phyloP scores from a whole-genome alignment of 35 echinoderm and acorn worm genomes.

The Stichopus chloronotus region DNA sequence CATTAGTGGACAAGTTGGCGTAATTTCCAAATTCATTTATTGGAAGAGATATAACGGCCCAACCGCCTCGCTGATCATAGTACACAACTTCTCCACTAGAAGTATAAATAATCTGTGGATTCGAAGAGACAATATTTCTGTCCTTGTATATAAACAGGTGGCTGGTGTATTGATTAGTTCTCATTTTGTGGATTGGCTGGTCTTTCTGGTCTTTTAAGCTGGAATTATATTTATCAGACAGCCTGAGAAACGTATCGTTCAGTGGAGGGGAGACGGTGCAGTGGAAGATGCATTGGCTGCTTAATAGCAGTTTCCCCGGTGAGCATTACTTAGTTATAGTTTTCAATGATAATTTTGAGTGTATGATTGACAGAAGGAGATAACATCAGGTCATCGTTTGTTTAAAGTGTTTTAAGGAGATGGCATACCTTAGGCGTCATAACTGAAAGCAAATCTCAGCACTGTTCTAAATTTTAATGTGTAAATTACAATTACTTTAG shows the following conservation, averaged over 20 bases:
- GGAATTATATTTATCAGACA: neutral
- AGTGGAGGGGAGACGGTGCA: too few species aligned
- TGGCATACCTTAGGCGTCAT: too few species aligned
- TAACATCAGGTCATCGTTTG: too few species aligned
- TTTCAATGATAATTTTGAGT: too few species aligned
- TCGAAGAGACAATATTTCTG: neutral
- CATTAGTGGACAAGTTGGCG: neutral
- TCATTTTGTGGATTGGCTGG: neutral
- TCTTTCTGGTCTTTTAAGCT: neutral
- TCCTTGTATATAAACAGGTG: neutral
- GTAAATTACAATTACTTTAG: too few species aligned
- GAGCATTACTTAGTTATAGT: too few species aligned
- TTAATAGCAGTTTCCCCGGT: too few species aligned
- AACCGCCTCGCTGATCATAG: constrained; percentile 2
- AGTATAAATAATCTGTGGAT: neutral
- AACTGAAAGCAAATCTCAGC: too few species aligned
- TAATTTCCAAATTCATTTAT: neutral
- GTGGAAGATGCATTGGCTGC: too few species aligned
- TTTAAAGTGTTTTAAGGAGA: too few species aligned
- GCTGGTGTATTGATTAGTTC: neutral
- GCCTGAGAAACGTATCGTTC: neutral
- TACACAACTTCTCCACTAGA: neutral
- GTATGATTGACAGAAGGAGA: too few species aligned
- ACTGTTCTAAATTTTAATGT: too few species aligned
- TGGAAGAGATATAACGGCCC: neutral